These are phyloP conservation scores for Achatina immaculata DNA, from an alignment of 1,140 invertebrate species.

Conservation along the genomic window DNA sequence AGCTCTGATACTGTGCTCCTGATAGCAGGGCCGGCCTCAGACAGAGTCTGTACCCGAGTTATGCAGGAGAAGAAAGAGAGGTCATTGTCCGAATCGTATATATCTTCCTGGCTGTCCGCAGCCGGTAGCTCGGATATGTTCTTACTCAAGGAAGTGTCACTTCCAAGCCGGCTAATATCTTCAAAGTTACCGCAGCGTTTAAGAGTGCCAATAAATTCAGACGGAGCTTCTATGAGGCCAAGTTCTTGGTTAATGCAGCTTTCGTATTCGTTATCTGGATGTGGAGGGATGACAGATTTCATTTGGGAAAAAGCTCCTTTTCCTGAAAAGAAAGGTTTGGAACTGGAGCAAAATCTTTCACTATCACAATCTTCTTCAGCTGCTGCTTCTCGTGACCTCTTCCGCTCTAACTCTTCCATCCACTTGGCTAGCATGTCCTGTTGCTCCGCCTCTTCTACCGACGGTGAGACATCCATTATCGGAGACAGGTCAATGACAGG, in stretches of 20 bases:
- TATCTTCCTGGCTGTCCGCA: no score
- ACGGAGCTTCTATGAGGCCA: background rate
- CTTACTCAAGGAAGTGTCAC: background rate
- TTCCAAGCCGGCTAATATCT: conserved; percentile 61
- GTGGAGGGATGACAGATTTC: background rate
- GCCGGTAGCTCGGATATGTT: background rate
- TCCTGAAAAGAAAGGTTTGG: background rate
- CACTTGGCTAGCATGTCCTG: conserved; percentile 70
- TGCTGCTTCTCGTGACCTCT: conserved; percentile 51
- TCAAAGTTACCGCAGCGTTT: conserved; percentile 61
- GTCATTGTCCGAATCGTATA: background rate
- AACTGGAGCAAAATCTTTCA: conserved; percentile 44
- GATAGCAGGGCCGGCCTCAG: background rate
- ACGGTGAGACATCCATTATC: conserved; percentile 73
- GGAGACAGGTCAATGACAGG: conserved; percentile 73
- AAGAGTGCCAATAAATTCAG: conserved; percentile 33
- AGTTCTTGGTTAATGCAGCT: conserved; percentile 10
- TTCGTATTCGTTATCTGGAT: conserved; percentile 24
- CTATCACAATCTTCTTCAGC: conserved; percentile 41
- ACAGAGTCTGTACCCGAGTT: conserved; percentile 20
- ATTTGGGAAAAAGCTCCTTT: background rate
- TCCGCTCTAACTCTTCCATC: conserved; percentile 54
- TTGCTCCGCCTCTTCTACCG: conserved; percentile 72
- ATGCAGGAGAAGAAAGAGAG: conserved; percentile 32
- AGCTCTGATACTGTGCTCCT: background rate